phyloP scores from a whole-genome alignment of 2,113 vertebrate genomes.

The Melanostigma gelatinosum region DNA sequence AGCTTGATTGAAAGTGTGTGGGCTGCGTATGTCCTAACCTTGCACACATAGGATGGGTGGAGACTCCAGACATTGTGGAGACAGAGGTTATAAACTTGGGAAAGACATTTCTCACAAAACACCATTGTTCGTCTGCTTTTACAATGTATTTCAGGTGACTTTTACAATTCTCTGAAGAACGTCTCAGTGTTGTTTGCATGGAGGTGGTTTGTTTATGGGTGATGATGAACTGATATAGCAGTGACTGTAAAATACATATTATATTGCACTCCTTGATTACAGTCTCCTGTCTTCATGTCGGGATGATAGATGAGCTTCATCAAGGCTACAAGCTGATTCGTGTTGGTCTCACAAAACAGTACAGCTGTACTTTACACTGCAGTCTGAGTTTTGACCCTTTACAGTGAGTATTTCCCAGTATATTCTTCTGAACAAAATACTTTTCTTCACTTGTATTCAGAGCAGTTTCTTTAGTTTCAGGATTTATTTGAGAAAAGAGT shows the following conservation, averaged over 20 bases:
- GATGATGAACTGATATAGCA: not conserved
- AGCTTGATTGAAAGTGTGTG: constrained; percentile 61
- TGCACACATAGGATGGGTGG: constrained; percentile 72
- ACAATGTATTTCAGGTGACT: constrained; percentile 42
- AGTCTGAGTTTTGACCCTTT: not conserved
- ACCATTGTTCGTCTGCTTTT: constrained; percentile 44
- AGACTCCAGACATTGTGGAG: constrained; percentile 77
- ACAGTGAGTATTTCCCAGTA: not conserved
- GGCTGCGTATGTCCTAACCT: constrained; percentile 68
- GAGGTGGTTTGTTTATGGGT: not conserved
- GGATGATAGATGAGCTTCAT: not conserved
- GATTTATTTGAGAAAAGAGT: not conserved
- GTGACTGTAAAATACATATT: not conserved
- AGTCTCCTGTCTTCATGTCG: not conserved
- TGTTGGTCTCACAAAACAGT: not conserved
- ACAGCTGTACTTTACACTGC: not conserved
- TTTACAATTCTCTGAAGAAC: constrained; percentile 40
- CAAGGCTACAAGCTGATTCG: not conserved
- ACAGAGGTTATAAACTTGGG: constrained; percentile 75
- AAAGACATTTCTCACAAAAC: constrained; percentile 55
- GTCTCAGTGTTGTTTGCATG: constrained; percentile 5
- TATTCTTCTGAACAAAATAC: not conserved
- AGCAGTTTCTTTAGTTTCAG: not conserved
- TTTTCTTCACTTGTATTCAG: not conserved
- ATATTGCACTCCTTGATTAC: not conserved